Percentiles rank a stretch among this genome's conserved stretches.
Conservation (phyloP, 2,888 invertebrate genomes). For the Mythimna ferrago region DNA sequence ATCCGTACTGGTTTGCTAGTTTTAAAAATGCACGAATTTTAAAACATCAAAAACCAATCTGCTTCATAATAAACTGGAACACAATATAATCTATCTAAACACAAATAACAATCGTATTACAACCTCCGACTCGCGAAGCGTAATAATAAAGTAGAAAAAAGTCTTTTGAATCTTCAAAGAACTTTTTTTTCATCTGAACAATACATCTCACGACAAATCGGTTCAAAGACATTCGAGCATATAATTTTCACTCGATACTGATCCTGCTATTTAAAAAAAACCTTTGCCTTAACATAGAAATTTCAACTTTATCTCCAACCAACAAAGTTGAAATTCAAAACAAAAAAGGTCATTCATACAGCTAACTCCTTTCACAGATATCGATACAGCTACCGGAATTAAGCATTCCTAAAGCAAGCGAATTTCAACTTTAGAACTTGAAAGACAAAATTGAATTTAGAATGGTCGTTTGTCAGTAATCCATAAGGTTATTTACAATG, state of each 20-base stretch:
- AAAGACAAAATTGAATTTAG: conserved; percentile 52
- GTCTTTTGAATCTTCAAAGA: conserved; percentile 76
- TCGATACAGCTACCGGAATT: conserved; percentile 54
- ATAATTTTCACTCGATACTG: conserved; percentile 85
- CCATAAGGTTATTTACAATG: conserved; percentile 82
- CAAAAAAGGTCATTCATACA: too few species aligned
- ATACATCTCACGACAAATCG: conserved; percentile 81
- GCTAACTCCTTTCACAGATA: too few species aligned
- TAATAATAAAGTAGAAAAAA: conserved; percentile 84
- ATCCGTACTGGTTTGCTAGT: too few species aligned
- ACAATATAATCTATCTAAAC: conserved; percentile 64
- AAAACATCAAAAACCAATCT: conserved; percentile 30
- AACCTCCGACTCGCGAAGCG: conserved; percentile 68
- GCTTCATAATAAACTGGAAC: conserved; percentile 42
- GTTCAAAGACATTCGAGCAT: conserved; percentile 80
- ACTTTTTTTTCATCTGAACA: conserved; percentile 70
- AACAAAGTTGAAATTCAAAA: neutral
- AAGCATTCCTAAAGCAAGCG: conserved; percentile 29
- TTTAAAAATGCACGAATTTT: neutral
- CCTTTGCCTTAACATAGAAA: conserved; percentile 27
- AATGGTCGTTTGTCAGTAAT: conserved; percentile 49
- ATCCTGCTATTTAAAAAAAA: conserved; percentile 79
- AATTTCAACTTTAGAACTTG: conserved; percentile 39
- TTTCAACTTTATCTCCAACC: conserved; percentile 34
- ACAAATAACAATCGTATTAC: conserved; percentile 75